Conservation (phyloP, 2,113 vertebrate species). For the Lophura nycthemera region DNA sequence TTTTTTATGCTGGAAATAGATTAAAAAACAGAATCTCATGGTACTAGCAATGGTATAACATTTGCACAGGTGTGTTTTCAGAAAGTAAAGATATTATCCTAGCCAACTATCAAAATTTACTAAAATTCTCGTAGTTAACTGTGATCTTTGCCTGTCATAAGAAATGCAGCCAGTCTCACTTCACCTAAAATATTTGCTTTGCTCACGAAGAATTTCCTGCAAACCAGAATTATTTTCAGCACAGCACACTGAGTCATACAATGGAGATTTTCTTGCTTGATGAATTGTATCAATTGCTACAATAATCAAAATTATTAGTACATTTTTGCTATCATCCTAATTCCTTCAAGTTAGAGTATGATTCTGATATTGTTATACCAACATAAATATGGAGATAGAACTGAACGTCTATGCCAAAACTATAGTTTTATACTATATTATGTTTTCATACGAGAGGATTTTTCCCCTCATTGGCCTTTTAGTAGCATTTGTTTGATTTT, state of each 20-base stretch:
- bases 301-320: neutral
- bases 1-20: neutral
- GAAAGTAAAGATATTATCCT: neutral
- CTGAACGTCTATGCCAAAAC: neutral
- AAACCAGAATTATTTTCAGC: slow-evolving; percentile 2
- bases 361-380: neutral
- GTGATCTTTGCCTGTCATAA: neutral
- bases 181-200: neutral
- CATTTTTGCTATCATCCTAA: neutral
- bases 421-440: neutral
- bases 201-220: neutral
- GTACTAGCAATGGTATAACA: neutral
- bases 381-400: neutral
- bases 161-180: neutral
- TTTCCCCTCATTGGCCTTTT: neutral
- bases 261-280: neutral
- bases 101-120: neutral
- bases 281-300: neutral
- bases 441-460: neutral
- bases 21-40: neutral
- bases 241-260: neutral
- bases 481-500: neutral
- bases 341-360: neutral
- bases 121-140: neutral
- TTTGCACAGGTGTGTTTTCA: slow-evolving; percentile 9